Evolutionary conservation across 2,888 invertebrate species (phyloP), one percentile per base, ranked within the genome.

Genomic region (Melitaea athalia): DNA sequence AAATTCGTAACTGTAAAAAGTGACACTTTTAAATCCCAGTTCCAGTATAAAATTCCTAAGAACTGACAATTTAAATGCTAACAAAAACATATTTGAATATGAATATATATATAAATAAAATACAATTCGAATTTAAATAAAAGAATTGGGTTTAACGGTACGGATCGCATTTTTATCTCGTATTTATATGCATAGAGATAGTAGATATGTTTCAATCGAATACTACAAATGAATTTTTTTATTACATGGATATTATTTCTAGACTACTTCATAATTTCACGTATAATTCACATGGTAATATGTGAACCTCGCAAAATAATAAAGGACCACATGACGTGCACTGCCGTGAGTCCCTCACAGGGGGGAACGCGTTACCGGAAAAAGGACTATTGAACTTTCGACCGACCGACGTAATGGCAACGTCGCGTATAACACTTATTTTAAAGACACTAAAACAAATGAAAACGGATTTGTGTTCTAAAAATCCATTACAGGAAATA

Each of bases 371-470:
- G 70, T 79, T 84, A 86, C 88, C 89, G 91, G 90, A 90, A 90
- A 86, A 86, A 84, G 89, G 87, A 33, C 80, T 81, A 80, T 85
- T 86, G 85, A 86, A 85, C 85, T 86, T 87, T 79, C 77, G 76
- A 78, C 79, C 77, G 76, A 78, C 79, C 47, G 61, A 81, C 49
- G 68, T 72, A 80, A 80, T 78, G 77, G 76, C 76, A 69, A 69
- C 68, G 62, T 55, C 71, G 71, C 61, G 75, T 79, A 83, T 82
- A 78, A 82, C 79, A 81, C 75, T 81, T 81, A 82, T 79, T 81
- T 76, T 77, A 74, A 75, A 67, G 83, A 83, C 82, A 78, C 77
- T 73, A 68, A 55, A 31, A n/a, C 8, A 7, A 14, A 5, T 55
- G 53, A 52, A 17, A 52, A 38, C 38, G 52, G 14, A 55, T 6